phyloP scores from a whole-genome alignment of 2,797 vertebrate genomes.

The Chromis chromis region DNA sequence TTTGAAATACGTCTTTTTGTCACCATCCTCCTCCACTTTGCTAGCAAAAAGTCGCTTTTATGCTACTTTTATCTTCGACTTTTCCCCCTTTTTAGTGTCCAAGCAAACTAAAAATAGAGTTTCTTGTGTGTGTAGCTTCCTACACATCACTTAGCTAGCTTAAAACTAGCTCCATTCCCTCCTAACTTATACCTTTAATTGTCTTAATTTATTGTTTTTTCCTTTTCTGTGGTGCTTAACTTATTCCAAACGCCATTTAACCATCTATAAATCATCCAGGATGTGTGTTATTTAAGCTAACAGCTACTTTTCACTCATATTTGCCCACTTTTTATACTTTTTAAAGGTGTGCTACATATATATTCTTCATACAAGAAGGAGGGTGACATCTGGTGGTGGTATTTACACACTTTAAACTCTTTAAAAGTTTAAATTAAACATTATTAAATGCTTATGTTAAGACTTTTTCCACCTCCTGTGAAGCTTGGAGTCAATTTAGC shows the following conservation, averaged over 20 bases:
- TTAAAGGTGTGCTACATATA: constrained; percentile 30
- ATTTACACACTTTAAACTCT: constrained; percentile 4
- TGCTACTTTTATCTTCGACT: background rate
- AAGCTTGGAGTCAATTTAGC: background rate
- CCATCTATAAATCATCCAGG: rapidly evolving
- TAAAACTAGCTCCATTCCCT: constrained; percentile 3
- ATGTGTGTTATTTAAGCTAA: background rate
- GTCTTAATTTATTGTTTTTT: background rate
- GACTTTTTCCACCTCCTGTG: background rate
- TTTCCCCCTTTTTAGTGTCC: background rate
- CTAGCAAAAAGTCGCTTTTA: background rate
- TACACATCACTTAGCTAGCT: constrained; percentile 17
- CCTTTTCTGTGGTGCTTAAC: background rate
- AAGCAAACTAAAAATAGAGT: background rate
- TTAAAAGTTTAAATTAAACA: background rate
- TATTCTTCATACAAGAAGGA: background rate
- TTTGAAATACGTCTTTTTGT: background rate
- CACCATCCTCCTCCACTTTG: background rate
- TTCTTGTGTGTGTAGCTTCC: constrained; percentile 1
- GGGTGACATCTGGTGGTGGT: constrained; percentile 59
- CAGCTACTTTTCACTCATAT: background rate
- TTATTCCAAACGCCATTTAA: background rate
- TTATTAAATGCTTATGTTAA: background rate
- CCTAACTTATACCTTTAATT: constrained; percentile 3
- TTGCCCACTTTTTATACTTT: background rate